A percentile compares a stretch with the other conserved stretches of the same genome.
These are phyloP conservation scores for Dendrolimus houi DNA, from an alignment of 2,888 invertebrate genomes.

Conservation along the genomic window DNA sequence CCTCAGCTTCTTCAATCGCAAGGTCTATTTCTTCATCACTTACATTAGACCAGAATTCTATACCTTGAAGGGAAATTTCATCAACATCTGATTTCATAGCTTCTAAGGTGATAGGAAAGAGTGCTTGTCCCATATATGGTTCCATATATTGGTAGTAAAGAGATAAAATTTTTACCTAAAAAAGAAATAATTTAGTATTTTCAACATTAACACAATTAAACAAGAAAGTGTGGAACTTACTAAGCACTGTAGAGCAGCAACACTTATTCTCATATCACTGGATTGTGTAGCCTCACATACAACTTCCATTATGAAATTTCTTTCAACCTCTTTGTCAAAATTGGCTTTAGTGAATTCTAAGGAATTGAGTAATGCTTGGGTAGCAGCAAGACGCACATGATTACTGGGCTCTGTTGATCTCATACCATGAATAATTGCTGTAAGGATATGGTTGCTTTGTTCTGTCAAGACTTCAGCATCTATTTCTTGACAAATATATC, in stretches of 20 bases:
- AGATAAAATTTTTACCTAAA: conserved; percentile 92
- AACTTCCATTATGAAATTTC: conserved; percentile 99
- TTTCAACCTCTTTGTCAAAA: conserved; percentile 97
- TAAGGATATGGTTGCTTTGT: conserved; percentile 97
- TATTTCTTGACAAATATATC: conserved; percentile 98
- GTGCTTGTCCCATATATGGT: conserved; percentile 97
- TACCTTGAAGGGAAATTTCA: conserved; percentile 97
- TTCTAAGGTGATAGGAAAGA: conserved; percentile 98
- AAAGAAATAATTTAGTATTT: neutral
- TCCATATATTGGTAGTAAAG: conserved; percentile 99
- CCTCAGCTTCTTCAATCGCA: conserved; percentile 95
- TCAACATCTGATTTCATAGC: conserved; percentile 98
- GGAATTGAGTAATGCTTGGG: conserved; percentile 96
- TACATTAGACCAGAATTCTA: conserved; percentile 99
- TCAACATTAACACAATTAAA: neutral
- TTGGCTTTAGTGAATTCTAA: conserved; percentile 99
- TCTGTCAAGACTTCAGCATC: conserved; percentile 93
- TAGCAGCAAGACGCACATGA: conserved; percentile 96
- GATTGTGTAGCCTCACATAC: conserved; percentile 99
- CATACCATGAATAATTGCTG: conserved; percentile 99
- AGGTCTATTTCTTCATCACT: conserved; percentile 99
- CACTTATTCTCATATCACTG: conserved; percentile 91
- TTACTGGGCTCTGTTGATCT: conserved; percentile 93
- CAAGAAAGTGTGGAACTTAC: conserved; percentile 62
- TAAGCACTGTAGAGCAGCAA: conserved; percentile 97